Conservation (phyloP, 2,797 vertebrate genomes). For the Pyrrhura leucotis region DNA sequence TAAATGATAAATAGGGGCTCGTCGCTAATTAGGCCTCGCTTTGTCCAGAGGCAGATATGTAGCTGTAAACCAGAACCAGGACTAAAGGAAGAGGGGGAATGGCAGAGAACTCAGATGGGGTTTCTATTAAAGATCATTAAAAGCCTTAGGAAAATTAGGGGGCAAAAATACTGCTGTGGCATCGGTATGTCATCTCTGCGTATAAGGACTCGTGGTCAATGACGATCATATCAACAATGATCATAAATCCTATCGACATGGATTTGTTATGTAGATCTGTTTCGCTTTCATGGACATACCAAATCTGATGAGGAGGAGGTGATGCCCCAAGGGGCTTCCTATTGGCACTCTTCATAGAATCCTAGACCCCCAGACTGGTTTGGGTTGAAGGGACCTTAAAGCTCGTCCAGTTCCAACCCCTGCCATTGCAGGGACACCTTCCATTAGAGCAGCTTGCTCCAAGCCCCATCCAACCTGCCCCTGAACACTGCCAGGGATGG, state of each 20-base stretch:
- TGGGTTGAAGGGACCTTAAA: background rate
- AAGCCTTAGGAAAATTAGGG: background rate
- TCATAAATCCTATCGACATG: background rate
- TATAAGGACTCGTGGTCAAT: background rate
- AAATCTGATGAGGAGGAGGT: background rate
- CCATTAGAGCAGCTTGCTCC: background rate
- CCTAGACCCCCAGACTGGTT: background rate
- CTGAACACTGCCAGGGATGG: background rate
- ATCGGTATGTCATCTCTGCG: rapidly evolving
- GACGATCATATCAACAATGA: background rate
- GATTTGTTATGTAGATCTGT: rapidly evolving
- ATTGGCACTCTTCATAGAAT: rapidly evolving
- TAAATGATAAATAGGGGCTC: slow-evolving; percentile 23
- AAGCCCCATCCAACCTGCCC: background rate
- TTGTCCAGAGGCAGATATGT: background rate
- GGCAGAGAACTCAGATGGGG: background rate
- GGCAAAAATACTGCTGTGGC: background rate
- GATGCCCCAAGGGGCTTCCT: rapidly evolving
- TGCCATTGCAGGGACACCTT: background rate
- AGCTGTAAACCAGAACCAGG: background rate
- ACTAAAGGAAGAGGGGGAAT: background rate
- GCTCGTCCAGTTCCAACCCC: rapidly evolving
- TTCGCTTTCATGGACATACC: background rate
- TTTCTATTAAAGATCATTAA: background rate
- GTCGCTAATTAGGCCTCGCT: slow-evolving; percentile 38